A percentile compares a stretch with the other conserved stretches of the same genome.
These are phyloP conservation scores for Aphis craccivora DNA, from an alignment of 1,140 invertebrate species.

Conservation along the genomic window DNA sequence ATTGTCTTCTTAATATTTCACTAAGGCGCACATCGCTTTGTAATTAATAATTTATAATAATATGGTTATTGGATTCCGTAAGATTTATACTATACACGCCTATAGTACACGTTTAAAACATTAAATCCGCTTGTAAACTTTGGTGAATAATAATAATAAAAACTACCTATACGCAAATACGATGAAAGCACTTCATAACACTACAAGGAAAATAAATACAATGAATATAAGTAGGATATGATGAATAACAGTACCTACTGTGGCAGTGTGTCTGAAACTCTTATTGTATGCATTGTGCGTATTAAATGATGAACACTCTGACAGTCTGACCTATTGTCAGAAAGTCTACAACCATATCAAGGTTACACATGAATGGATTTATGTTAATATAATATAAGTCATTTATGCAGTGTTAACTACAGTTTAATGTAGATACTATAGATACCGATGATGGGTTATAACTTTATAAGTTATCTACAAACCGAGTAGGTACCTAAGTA, in stretches of 20 bases:
- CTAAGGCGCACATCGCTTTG: too few relatives aligned
- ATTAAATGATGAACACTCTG: neutral
- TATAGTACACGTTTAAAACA: neutral
- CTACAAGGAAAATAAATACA: neutral
- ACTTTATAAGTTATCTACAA: too few relatives aligned
- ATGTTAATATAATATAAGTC: neutral
- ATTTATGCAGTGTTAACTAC: too few relatives aligned
- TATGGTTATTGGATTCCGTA: neutral
- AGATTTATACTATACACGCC: neutral
- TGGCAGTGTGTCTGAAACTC: neutral
- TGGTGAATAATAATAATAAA: neutral
- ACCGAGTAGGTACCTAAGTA: too few relatives aligned
- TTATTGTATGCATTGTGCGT: neutral
- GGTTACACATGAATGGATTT: neutral
- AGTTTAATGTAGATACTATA: neutral
- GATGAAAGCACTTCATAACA: neutral
- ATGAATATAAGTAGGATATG: neutral
- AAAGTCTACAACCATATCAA: slow-evolving; percentile 16
- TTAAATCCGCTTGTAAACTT: neutral
- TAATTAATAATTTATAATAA: too few relatives aligned
- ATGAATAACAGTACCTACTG: neutral
- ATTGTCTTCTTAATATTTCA: too few relatives aligned
- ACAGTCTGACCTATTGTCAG: neutral
- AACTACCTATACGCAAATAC: neutral
- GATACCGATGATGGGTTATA: too few relatives aligned